Conservation (phyloP, 2,797 vertebrate species). For the Amniataba percoides region DNA sequence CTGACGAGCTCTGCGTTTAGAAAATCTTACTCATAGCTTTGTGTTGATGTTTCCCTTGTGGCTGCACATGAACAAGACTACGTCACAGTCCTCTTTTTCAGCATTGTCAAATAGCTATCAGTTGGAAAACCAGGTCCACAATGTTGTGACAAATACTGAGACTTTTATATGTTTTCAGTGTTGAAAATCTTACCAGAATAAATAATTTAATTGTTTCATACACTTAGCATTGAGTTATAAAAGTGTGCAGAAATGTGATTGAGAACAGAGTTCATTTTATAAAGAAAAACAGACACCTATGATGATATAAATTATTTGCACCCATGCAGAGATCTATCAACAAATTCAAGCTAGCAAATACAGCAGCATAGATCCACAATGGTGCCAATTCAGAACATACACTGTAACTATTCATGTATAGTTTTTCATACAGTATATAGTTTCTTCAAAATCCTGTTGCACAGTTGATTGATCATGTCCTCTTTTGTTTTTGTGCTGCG, state of each 20-base stretch:
- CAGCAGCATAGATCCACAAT: neutral
- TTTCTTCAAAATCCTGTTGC: neutral
- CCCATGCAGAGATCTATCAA: neutral
- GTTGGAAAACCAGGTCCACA: neutral
- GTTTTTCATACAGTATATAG: neutral
- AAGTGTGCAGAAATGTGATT: neutral
- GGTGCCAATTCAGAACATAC: neutral
- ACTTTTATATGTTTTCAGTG: neutral
- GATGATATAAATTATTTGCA: neutral
- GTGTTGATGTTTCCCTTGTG: too few relatives aligned
- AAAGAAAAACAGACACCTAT: neutral
- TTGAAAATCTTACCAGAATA: neutral
- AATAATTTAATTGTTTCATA: neutral
- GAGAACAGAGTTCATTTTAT: neutral
- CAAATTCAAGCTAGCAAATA: neutral
- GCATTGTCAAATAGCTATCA: neutral
- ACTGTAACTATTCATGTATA: neutral
- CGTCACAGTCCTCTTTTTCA: too few relatives aligned
- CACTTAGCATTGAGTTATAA: neutral
- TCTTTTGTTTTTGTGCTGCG: constrained; percentile 16
- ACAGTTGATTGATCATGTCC: neutral
- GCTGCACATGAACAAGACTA: neutral
- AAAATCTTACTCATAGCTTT: too few relatives aligned
- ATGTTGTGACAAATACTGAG: neutral
- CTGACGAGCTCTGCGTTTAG: too few relatives aligned